Conservation (phyloP, 2,888 invertebrate genomes). For the Clusia tigrina region DNA sequence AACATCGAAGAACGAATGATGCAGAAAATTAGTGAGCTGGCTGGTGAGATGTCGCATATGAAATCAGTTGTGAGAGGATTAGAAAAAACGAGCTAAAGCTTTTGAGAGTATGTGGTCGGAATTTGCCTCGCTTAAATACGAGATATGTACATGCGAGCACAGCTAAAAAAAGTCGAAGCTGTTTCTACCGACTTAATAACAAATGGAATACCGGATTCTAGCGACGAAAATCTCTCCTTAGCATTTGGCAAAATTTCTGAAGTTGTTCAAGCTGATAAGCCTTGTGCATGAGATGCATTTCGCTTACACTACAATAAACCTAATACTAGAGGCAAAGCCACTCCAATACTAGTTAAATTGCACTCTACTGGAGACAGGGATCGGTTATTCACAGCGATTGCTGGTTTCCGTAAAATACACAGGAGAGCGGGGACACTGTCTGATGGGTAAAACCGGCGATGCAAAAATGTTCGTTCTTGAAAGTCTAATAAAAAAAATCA, state of each 20-base stretch:
- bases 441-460: too few relatives aligned
- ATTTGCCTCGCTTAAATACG: too few relatives aligned
- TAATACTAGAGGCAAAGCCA: background rate
- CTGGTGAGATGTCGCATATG: too few relatives aligned
- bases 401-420: background rate
- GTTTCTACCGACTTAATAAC: background rate
- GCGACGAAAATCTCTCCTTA: background rate
- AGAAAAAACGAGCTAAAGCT: too few relatives aligned
- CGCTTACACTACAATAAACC: background rate
- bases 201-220: background rate
- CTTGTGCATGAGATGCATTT: background rate
- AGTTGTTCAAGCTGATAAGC: background rate
- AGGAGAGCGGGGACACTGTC: background rate
- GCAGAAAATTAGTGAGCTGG: too few relatives aligned
- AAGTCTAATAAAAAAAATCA: background rate
- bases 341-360: too few relatives aligned
- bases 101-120: too few relatives aligned
- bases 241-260: background rate
- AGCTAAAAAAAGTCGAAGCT: background rate
- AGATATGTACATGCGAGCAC: too few relatives aligned
- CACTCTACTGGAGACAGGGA: too few relatives aligned
- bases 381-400: background rate
- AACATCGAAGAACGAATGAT: too few relatives aligned
- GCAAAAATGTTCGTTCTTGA: too few relatives aligned
- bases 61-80: too few relatives aligned